phyloP scores from a whole-genome alignment of 2,888 invertebrate genomes.

The Marasmarcha lunaedactyla region DNA sequence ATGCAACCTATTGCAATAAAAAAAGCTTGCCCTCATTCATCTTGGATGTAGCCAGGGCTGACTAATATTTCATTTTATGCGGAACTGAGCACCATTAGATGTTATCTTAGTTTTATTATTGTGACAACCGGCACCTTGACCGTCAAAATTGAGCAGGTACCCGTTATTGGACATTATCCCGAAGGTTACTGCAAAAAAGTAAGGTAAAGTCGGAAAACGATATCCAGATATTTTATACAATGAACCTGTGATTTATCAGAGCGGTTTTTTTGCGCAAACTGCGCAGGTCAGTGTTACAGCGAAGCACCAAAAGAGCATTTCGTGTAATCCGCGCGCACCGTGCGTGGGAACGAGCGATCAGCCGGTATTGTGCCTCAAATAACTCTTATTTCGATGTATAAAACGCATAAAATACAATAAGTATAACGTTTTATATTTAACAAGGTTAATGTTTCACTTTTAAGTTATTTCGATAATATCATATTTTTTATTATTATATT shows the following conservation, averaged over 20 bases:
- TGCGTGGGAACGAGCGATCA: conserved; percentile 51
- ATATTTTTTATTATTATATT: too few relatives aligned
- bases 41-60: neutral
- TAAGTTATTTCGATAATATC: too few relatives aligned
- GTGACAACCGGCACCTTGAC: conserved; percentile 63
- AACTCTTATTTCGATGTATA: neutral
- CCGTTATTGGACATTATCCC: conserved; percentile 41
- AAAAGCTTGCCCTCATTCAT: neutral
- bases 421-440: too few relatives aligned
- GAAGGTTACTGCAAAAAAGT: conserved; percentile 24
- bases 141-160: conserved; percentile 63
- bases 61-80: conserved; percentile 26
- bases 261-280: conserved; percentile 62
- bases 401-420: neutral
- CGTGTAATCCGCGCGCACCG: conserved; percentile 57
- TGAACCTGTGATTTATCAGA: conserved; percentile 61
- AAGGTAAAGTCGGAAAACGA: conserved; percentile 45
- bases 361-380: conserved; percentile 14
- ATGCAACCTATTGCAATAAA: neutral
- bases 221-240: conserved; percentile 48
- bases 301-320: conserved; percentile 67
- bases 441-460: too few relatives aligned
- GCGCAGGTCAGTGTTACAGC: conserved; percentile 57
- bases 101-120: conserved; percentile 45
- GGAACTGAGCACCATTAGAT: conserved; percentile 38